A percentile compares a stretch with the other conserved stretches of the same genome.
These are phyloP conservation scores for Ormyrus rosae DNA, from an alignment of 2,888 invertebrate genomes.

Conservation along the genomic window DNA sequence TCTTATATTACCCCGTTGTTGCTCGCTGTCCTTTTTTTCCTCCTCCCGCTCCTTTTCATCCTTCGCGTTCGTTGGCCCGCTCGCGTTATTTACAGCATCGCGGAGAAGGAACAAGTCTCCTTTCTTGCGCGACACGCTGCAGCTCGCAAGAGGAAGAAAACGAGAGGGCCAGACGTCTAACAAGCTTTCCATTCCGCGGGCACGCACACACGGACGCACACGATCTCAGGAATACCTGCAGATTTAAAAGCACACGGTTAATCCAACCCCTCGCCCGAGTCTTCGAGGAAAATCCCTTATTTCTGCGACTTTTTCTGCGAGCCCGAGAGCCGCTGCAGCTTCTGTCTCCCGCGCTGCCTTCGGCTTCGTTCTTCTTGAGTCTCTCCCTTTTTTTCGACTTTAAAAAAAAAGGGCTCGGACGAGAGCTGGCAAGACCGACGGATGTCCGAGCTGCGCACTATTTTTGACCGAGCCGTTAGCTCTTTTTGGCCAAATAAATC, in stretches of 20 bases:
- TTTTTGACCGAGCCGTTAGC: too few species aligned
- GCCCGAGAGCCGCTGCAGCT: neutral
- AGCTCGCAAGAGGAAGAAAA: conserved; percentile 19
- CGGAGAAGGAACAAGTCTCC: conserved; percentile 38
- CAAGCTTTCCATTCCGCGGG: conserved; percentile 45
- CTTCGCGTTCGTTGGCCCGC: conserved; percentile 10
- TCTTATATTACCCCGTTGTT: conserved; percentile 36
- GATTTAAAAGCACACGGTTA: conserved; percentile 2
- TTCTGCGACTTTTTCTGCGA: conserved; percentile 25
- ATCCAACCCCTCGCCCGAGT: conserved; percentile 10
- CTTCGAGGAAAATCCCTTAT: conserved; percentile 29
- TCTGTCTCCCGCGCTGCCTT: conserved; percentile 29
- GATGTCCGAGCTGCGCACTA: neutral
- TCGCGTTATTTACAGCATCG: conserved; percentile 50
- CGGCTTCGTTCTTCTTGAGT: conserved; percentile 15
- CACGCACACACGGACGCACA: neutral
- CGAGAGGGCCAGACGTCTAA: conserved; percentile 43
- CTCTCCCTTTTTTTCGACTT: neutral
- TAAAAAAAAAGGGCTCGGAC: neutral
- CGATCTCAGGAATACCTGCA: too few species aligned
- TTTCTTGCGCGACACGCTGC: conserved; percentile 39
- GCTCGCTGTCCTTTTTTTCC: conserved; percentile 32
- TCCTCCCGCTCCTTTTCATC: conserved; percentile 31
- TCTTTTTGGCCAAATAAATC: too few species aligned
- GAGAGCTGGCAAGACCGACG: neutral